Conservation (phyloP, 2,888 invertebrate genomes). For the Meiosimyza platycephala region DNA sequence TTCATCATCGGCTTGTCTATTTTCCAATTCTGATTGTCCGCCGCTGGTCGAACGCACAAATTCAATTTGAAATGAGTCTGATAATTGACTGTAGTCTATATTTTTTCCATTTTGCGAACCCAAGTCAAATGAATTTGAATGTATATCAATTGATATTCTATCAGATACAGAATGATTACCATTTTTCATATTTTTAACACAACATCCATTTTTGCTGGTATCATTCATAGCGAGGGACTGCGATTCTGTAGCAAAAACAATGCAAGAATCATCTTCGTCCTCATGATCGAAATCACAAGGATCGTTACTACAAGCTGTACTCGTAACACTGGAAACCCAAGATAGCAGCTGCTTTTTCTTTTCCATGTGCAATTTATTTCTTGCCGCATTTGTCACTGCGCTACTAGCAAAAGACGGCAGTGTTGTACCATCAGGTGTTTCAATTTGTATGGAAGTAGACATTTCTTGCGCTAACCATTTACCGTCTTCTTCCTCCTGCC, state of each 20-base stretch:
- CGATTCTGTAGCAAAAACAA: slow-evolving; percentile 63
- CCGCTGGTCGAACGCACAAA: slow-evolving; percentile 59
- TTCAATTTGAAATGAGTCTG: slow-evolving; percentile 67
- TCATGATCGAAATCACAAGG: slow-evolving; percentile 42
- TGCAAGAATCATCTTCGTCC: slow-evolving; percentile 57
- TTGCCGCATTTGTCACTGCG: slow-evolving; percentile 20
- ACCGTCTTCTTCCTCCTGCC: slow-evolving; percentile 85
- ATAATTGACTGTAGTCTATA: slow-evolving; percentile 60
- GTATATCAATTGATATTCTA: slow-evolving; percentile 60
- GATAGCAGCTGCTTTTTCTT: slow-evolving; percentile 54
- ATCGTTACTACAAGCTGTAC: slow-evolving; percentile 53
- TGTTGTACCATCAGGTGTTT: slow-evolving; percentile 62
- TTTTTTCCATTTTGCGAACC: slow-evolving; percentile 43
- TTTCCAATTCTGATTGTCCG: slow-evolving; percentile 37
- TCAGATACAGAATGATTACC: slow-evolving; percentile 34
- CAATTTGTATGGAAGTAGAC: slow-evolving; percentile 65
- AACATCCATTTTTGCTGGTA: not conserved
- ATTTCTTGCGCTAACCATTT: slow-evolving; percentile 62
- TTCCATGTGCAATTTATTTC: slow-evolving; percentile 44
- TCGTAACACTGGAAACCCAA: slow-evolving; percentile 59
- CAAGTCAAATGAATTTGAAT: slow-evolving; percentile 56
- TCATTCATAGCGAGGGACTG: slow-evolving; percentile 55
- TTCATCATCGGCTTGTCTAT: slow-evolving; percentile 39
- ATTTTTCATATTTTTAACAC: not conserved
- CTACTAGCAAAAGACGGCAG: slow-evolving; percentile 51